These are phyloP conservation scores for Aldrovandia affinis DNA, from an alignment of 2,797 vertebrate species.

Conservation along the genomic window DNA sequence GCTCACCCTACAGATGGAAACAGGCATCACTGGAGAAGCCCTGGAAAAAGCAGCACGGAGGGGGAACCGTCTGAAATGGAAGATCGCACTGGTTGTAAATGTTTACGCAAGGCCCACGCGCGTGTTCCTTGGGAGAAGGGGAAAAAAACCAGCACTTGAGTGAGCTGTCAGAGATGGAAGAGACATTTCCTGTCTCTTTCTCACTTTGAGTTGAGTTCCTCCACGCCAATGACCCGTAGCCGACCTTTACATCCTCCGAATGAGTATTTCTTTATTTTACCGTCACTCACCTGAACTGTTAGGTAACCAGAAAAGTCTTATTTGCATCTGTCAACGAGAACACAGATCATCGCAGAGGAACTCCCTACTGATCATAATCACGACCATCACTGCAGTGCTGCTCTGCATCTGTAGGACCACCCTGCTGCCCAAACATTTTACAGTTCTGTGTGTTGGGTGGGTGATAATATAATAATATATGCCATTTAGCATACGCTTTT, in stretches of 20 bases:
- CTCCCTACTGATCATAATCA: background rate
- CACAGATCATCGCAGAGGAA: background rate
- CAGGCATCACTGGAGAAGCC: background rate
- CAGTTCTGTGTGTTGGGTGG: background rate
- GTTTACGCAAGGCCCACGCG: background rate
- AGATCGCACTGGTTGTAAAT: background rate
- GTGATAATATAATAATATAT: too few relatives aligned
- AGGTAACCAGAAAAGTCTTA: background rate
- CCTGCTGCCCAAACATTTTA: background rate
- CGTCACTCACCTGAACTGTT: background rate
- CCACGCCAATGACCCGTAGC: background rate
- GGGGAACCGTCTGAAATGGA: background rate
- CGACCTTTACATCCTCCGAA: background rate
- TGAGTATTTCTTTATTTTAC: background rate
- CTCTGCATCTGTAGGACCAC: background rate
- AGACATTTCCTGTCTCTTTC: background rate
- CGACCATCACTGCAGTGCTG: background rate
- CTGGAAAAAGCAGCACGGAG: background rate
- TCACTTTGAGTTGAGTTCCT: background rate
- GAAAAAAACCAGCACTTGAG: background rate
- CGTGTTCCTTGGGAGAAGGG: background rate
- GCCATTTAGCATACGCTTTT: too few relatives aligned
- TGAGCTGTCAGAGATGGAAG: background rate
- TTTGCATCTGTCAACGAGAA: background rate
- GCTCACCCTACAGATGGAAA: constrained; percentile 5